Evolutionary conservation across 2,113 vertebrate genomes (phyloP).

Genomic region (Gymnocephalus cernua): DNA sequence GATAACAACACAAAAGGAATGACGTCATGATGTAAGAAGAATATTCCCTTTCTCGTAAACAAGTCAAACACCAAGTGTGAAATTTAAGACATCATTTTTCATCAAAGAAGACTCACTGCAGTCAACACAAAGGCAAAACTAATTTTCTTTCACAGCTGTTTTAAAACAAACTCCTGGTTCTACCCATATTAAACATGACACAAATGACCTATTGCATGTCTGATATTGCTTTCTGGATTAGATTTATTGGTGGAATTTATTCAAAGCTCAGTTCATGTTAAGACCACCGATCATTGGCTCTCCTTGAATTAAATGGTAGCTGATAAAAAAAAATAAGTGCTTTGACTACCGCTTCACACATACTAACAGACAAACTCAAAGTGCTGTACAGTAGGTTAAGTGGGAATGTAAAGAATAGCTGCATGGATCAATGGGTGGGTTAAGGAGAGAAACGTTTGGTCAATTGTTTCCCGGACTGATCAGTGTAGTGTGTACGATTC

Average conservation of each 20-base stretch:
- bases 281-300: slow-evolving; percentile 44
- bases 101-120: slow-evolving; percentile 18
- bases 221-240: slow-evolving; percentile 63
- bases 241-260: slow-evolving; percentile 44
- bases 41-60: slow-evolving; percentile 80
- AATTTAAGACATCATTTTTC: slow-evolving; percentile 57
- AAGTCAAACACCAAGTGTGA: slow-evolving; percentile 48
- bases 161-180: slow-evolving; percentile 7
- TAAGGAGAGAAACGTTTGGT: slow-evolving; percentile 8
- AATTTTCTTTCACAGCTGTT: slow-evolving; percentile 38
- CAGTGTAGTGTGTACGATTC: slow-evolving; percentile 39
- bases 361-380: slow-evolving; percentile 19
- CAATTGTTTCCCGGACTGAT: slow-evolving; percentile 14
- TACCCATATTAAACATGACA: not conserved
- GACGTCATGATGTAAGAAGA: slow-evolving; percentile 37
- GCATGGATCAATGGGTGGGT: slow-evolving; percentile 14
- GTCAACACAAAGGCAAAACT: slow-evolving; percentile 30
- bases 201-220: slow-evolving; percentile 45
- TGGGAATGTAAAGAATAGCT: slow-evolving; percentile 65
- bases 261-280: slow-evolving; percentile 43
- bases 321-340: slow-evolving; percentile 52
- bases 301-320: slow-evolving; percentile 27
- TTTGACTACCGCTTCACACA: slow-evolving; percentile 16
- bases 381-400: slow-evolving; percentile 35
- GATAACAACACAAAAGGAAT: slow-evolving; percentile 42